phyloP scores from a whole-genome alignment of 2,113 vertebrate species.

The Serinus canaria region DNA sequence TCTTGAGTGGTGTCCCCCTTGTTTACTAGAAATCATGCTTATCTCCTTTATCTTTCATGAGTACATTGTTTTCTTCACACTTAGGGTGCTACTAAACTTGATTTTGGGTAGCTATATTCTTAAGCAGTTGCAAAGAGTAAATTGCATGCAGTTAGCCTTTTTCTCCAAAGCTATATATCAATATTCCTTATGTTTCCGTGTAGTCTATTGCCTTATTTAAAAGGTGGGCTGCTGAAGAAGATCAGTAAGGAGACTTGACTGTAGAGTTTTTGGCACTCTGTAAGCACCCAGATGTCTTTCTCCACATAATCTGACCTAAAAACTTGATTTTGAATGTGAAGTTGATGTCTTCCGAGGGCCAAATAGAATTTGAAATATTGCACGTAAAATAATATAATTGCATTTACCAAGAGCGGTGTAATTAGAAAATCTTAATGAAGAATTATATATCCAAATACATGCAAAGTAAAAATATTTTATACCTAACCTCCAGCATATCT shows the following conservation, averaged over 20 bases:
- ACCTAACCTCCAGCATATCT: background rate
- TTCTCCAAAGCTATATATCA: background rate
- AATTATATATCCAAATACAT: background rate
- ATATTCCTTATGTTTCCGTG: background rate
- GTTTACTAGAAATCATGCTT: background rate
- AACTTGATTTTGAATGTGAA: background rate
- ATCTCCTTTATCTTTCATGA: background rate
- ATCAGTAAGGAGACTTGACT: background rate
- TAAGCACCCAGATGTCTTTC: background rate
- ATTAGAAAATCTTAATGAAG: background rate
- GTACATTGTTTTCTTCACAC: background rate
- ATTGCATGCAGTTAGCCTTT: background rate
- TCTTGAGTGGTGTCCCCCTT: background rate
- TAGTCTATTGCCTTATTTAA: background rate
- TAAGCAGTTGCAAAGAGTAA: background rate
- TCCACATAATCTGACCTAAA: background rate
- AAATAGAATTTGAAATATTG: background rate
- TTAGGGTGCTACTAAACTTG: background rate
- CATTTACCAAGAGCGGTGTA: background rate
- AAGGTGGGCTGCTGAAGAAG: background rate
- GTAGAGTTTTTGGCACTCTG: background rate
- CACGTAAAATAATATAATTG: background rate
- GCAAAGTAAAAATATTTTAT: background rate
- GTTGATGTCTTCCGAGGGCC: background rate
- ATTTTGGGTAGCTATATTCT: background rate